A percentile compares a stretch with the other conserved stretches of the same genome.
phyloP scores from a whole-genome alignment of 2,888 invertebrate genomes.

The Cryptocephalus primarius region DNA sequence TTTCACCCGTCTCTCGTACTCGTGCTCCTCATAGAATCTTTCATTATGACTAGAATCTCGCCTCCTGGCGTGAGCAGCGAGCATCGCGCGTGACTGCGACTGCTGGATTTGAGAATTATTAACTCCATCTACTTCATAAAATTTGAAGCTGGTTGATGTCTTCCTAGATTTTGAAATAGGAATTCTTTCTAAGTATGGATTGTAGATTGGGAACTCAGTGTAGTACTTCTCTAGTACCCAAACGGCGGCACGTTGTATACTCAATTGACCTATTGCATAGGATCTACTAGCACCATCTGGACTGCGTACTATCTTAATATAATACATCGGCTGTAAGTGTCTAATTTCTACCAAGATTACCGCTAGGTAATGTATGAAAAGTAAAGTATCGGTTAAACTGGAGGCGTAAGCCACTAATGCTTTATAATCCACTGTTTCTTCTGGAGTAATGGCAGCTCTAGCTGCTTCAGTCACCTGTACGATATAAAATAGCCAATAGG shows the following conservation, averaged over 20 bases:
- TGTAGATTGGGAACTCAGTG: conserved; percentile 91
- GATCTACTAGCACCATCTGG: conserved; percentile 90
- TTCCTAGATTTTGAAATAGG: conserved; percentile 76
- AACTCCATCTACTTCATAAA: conserved; percentile 88
- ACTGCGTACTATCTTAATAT: conserved; percentile 82
- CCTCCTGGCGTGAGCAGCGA: conserved; percentile 69
- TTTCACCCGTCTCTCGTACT: conserved; percentile 85
- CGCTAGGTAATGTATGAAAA: conserved; percentile 91
- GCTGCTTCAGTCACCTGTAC: conserved; percentile 80
- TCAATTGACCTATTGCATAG: conserved; percentile 81
- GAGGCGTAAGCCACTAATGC: conserved; percentile 86
- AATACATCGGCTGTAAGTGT: conserved; percentile 82
- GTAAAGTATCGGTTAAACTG: conserved; percentile 83
- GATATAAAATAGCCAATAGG: conserved; percentile 97
- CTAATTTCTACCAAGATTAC: conserved; percentile 88
- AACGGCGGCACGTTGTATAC: conserved; percentile 90
- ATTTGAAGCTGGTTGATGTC: conserved; percentile 79
- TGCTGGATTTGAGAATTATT: conserved; percentile 52
- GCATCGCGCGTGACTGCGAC: conserved; percentile 58
- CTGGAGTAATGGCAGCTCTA: conserved; percentile 66
- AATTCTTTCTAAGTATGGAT: conserved; percentile 87
- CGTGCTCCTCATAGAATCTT: conserved; percentile 95
- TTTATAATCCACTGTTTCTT: conserved; percentile 74
- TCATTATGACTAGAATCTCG: conserved; percentile 93
- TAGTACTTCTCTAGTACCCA: conserved; percentile 93